Evolutionary conservation across 92 coral and sea anemone species (phyloP).

Genomic region (Pocillopora grandis): DNA sequence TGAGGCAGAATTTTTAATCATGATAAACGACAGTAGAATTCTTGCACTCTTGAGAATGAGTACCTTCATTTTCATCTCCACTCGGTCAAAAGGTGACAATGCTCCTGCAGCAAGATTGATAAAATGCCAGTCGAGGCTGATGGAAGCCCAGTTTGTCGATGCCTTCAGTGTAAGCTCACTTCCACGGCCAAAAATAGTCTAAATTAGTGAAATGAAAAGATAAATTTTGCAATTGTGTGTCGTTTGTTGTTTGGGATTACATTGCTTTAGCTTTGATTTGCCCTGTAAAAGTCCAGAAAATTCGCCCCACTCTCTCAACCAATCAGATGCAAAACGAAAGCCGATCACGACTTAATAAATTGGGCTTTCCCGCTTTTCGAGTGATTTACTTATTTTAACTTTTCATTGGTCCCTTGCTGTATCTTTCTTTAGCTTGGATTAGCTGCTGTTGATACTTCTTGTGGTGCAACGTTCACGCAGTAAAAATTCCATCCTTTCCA

Average conservation of each 20-base stretch:
- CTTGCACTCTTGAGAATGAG: background rate
- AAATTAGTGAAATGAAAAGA: background rate
- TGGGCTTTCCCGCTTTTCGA: too few relatives aligned
- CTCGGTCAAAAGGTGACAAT: conserved; percentile 39
- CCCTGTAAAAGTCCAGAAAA: too few relatives aligned
- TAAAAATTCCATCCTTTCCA: too few relatives aligned
- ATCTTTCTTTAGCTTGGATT: too few relatives aligned
- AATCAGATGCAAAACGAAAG: too few relatives aligned
- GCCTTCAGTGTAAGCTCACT: conserved; percentile 55
- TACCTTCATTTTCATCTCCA: conserved; percentile 48
- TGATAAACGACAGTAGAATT: background rate
- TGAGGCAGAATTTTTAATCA: background rate
- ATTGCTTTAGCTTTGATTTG: too few relatives aligned
- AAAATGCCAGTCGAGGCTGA: conserved; percentile 39
- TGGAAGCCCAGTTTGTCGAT: conserved; percentile 26
- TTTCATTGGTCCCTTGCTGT: too few relatives aligned
- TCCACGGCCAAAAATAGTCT: conserved; percentile 65
- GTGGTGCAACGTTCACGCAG: too few relatives aligned
- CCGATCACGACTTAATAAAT: too few relatives aligned
- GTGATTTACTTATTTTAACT: too few relatives aligned
- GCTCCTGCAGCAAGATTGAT: conserved; percentile 26
- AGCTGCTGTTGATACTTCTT: too few relatives aligned
- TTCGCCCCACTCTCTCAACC: too few relatives aligned
- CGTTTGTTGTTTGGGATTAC: background rate
- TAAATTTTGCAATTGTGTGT: background rate